Percentiles rank a stretch among this genome's conserved stretches.
phyloP scores from a whole-genome alignment of 2,888 invertebrate species.

The Leptinotarsa rubiginosa region DNA sequence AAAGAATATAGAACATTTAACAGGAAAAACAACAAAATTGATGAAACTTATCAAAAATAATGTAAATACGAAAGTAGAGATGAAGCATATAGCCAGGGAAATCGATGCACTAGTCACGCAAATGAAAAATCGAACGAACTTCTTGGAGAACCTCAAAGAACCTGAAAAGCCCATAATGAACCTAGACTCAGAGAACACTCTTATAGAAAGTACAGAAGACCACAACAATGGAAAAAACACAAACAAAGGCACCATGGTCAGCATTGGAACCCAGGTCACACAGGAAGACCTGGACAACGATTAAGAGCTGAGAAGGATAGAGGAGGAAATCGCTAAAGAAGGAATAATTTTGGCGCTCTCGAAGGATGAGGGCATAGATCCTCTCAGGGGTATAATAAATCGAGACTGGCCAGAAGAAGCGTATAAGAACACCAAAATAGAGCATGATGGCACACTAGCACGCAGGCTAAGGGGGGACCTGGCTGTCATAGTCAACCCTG shows the following conservation, averaged over 20 bases:
- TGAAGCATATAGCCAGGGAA: conserved; percentile 1
- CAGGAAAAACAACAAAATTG: not conserved
- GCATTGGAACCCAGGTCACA: not conserved
- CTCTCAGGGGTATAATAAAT: not conserved
- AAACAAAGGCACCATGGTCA: not conserved
- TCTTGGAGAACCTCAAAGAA: not conserved
- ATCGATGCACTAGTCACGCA: not conserved
- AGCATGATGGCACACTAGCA: not conserved
- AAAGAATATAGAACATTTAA: not conserved
- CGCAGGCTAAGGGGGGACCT: conserved; percentile 2
- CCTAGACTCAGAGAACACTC: conserved; percentile 7
- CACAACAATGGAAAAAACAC: conserved; percentile 4
- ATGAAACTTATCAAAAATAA: conserved; percentile 13
- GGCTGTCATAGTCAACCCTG: not conserved
- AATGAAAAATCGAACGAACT: not conserved
- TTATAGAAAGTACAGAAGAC: not conserved
- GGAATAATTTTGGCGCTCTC: not conserved
- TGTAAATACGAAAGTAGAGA: conserved; percentile 12
- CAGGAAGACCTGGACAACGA: conserved; percentile 2
- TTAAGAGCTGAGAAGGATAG: conserved; percentile 14
- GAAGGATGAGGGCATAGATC: not conserved
- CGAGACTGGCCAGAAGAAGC: conserved; percentile 6
- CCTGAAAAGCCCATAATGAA: not conserved
- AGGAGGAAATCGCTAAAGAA: conserved; percentile 9
- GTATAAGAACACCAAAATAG: conserved; percentile 9